These are phyloP conservation scores for Brachyhypopomus occidentalis DNA, from an alignment of 2,113 vertebrate species.

Conservation along the genomic window DNA sequence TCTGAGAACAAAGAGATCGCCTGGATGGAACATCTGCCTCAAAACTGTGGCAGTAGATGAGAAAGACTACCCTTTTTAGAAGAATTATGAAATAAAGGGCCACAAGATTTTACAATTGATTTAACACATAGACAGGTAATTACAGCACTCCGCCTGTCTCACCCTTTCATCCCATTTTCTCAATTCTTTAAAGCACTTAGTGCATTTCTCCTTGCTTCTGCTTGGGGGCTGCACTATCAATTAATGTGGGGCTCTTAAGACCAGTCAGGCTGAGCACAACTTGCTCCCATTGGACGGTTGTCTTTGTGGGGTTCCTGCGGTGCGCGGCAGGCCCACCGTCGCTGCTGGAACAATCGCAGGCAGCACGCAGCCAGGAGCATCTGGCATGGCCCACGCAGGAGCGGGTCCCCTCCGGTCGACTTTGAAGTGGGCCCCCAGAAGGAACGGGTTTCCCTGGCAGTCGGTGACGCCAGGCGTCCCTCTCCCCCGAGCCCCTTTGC, in stretches of 20 bases:
- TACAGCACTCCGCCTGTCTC: constrained; percentile 69
- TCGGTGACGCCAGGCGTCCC: constrained; percentile 48
- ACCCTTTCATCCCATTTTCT: constrained; percentile 70
- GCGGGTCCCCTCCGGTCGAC: constrained; percentile 59
- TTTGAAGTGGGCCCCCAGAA: constrained; percentile 66
- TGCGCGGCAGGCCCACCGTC: constrained; percentile 73
- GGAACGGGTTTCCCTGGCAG: constrained; percentile 57
- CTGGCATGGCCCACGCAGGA: constrained; percentile 63
- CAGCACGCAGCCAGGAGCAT: constrained; percentile 74
- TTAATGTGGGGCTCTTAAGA: constrained; percentile 71
- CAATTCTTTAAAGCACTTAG: constrained; percentile 83
- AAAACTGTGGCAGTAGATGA: background rate
- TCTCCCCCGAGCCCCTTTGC: constrained; percentile 38
- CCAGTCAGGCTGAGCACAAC: constrained; percentile 72
- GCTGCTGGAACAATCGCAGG: constrained; percentile 71
- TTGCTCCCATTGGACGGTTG: constrained; percentile 65
- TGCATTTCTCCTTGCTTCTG: constrained; percentile 79
- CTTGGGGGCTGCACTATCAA: constrained; percentile 76
- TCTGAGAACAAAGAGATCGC: background rate
- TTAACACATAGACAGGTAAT: constrained; percentile 72
- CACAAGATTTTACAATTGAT: constrained; percentile 80
- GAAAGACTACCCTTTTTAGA: constrained; percentile 40
- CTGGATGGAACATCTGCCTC: constrained; percentile 8
- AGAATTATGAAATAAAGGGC: constrained; percentile 22
- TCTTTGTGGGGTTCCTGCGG: constrained; percentile 61